Conservation (phyloP, 2,797 vertebrate genomes). For the Tragopan temminckii region DNA sequence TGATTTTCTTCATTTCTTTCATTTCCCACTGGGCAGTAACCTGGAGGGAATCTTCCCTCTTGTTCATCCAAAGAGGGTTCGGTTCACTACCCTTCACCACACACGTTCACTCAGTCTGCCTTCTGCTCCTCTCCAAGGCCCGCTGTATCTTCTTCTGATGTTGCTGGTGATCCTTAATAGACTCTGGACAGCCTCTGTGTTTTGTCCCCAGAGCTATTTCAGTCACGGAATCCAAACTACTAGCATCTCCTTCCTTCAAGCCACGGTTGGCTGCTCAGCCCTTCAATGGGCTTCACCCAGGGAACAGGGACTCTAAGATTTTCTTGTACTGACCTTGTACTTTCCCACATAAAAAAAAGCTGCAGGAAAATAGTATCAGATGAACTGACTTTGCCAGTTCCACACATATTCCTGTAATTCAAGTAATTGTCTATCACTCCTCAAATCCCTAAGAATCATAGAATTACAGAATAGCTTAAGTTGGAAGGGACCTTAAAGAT, state of each 20-base stretch:
- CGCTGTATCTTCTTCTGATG: not conserved
- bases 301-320: not conserved
- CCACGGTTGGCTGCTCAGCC: rapidly evolving
- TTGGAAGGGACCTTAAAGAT: too few relatives aligned
- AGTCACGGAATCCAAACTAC: not conserved
- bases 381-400: not conserved
- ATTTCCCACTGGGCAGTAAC: slow-evolving; percentile 10
- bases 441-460: not conserved
- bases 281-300: not conserved
- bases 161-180: not conserved
- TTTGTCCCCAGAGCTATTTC: not conserved
- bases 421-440: not conserved
- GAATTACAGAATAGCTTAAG: too few relatives aligned
- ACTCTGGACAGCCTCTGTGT: not conserved
- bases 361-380: not conserved
- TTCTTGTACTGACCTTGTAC: not conserved
- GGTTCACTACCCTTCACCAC: not conserved
- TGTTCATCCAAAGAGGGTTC: not conserved
- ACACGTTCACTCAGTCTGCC: not conserved
- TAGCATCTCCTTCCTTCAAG: not conserved
- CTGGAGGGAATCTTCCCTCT: slow-evolving; percentile 20
- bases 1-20: slow-evolving; percentile 33
- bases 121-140: not conserved
- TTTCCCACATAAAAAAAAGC: not conserved
- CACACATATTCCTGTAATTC: not conserved